Evolutionary conservation across 2,888 invertebrate species (phyloP).

Genomic region (Macrosiphum euphorbiae): DNA sequence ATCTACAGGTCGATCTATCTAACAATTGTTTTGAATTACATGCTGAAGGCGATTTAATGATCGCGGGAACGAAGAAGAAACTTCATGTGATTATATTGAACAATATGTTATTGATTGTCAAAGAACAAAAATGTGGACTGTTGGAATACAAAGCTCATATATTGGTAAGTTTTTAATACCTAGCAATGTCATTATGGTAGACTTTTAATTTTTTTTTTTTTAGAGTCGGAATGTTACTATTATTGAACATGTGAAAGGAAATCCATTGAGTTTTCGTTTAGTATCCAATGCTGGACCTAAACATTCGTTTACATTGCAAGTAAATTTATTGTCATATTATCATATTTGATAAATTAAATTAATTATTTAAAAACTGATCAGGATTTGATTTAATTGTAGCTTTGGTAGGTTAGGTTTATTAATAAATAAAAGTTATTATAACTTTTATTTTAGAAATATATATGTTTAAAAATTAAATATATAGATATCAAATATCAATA

Average conservation of each 20-base stretch:
- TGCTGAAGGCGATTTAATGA: constrained; percentile 53
- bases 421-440: neutral
- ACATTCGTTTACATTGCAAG: constrained; percentile 46
- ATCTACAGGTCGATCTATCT: constrained; percentile 37
- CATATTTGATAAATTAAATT: neutral
- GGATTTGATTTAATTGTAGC: neutral
- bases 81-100: constrained; percentile 57
- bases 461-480: neutral
- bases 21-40: constrained; percentile 60
- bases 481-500: neutral
- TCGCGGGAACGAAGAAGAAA: constrained; percentile 56
- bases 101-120: constrained; percentile 57
- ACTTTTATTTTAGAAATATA: neutral
- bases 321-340: constrained; percentile 13
- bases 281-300: constrained; percentile 25
- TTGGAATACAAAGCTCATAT: constrained; percentile 59
- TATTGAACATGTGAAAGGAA: constrained; percentile 42
- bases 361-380: neutral
- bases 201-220: neutral
- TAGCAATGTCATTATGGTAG: neutral
- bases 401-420: too few relatives aligned
- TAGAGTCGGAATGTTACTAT: constrained; percentile 34
- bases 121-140: constrained; percentile 47
- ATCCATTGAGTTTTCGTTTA: constrained; percentile 52
- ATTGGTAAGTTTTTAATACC: constrained; percentile 15